These are phyloP conservation scores for Hypotaenidia okinawae DNA, from an alignment of 2,797 vertebrate species.

Conservation along the genomic window DNA sequence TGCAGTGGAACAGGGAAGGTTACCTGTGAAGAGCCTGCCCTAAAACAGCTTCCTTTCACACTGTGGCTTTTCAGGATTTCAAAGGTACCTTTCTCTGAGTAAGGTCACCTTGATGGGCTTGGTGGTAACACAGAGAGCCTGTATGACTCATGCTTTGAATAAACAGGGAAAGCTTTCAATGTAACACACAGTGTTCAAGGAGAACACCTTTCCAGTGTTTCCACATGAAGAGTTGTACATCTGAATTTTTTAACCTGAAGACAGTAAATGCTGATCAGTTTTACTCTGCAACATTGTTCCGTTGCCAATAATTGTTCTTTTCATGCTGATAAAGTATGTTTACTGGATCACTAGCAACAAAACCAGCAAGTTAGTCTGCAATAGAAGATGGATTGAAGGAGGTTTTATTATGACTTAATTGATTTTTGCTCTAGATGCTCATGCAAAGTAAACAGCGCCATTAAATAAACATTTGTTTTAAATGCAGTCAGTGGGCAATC, in stretches of 20 bases:
- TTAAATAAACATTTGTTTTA: slow-evolving; percentile 57
- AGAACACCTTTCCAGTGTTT: neutral
- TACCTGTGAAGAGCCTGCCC: neutral
- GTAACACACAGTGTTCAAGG: neutral
- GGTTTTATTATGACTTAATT: slow-evolving; percentile 4
- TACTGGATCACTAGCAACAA: neutral
- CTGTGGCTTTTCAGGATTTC: neutral
- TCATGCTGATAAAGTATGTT: neutral
- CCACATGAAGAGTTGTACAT: neutral
- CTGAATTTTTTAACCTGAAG: neutral
- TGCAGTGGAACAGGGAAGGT: neutral
- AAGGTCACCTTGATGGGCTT: neutral
- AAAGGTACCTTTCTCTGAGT: neutral
- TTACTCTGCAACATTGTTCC: neutral
- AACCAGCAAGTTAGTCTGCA: neutral
- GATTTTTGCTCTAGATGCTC: slow-evolving; percentile 34
- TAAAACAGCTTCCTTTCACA: neutral
- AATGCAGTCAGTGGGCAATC: neutral
- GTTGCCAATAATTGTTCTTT: neutral
- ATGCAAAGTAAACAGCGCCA: slow-evolving; percentile 30
- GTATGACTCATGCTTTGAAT: neutral
- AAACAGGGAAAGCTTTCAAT: neutral
- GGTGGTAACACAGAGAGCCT: neutral
- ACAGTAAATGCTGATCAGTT: neutral
- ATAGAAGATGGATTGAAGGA: neutral